These are phyloP conservation scores for Drosophila prolongata DNA, from an alignment of 2,888 invertebrate genomes.

Conservation along the genomic window DNA sequence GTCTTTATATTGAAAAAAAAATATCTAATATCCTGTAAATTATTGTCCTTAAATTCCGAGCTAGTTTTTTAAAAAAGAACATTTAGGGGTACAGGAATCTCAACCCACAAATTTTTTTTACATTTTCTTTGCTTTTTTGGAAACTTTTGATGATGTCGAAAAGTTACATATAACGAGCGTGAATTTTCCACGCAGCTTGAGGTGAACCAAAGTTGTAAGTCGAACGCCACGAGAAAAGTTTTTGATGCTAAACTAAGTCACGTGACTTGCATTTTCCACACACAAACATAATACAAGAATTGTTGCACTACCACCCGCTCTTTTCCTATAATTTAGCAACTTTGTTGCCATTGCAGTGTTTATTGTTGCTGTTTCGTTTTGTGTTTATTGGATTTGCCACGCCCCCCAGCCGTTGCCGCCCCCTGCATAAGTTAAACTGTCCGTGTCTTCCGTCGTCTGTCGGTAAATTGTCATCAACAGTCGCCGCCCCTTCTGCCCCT, in stretches of 20 bases:
- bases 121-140: background rate
- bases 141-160: slow-evolving; percentile 9
- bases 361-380: slow-evolving; percentile 23
- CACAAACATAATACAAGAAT: slow-evolving; percentile 5
- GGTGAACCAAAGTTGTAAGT: slow-evolving; percentile 9
- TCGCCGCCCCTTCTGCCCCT: slow-evolving; percentile 7
- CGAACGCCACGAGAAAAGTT: slow-evolving; percentile 5
- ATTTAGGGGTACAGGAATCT: too few species aligned
- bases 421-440: slow-evolving; percentile 27
- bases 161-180: slow-evolving; percentile 5
- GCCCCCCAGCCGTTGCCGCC: slow-evolving; percentile 14
- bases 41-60: too few species aligned
- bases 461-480: slow-evolving; percentile 27
- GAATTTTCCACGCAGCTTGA: slow-evolving; percentile 9
- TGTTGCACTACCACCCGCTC: slow-evolving; percentile 10
- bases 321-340: slow-evolving; percentile 28
- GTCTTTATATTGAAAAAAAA: too few species aligned
- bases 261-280: slow-evolving; percentile 42
- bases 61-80: too few species aligned
- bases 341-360: slow-evolving; percentile 38
- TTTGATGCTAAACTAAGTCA: slow-evolving; percentile 43
- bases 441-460: slow-evolving; percentile 33
- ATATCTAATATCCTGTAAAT: too few species aligned
- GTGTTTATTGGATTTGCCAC: slow-evolving; percentile 52
- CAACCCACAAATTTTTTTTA: too few species aligned